Evolutionary conservation across 2,797 vertebrate genomes (phyloP), one percentile per base, ranked within the genome.

Genomic region (Hipposideros larvatus): DNA sequence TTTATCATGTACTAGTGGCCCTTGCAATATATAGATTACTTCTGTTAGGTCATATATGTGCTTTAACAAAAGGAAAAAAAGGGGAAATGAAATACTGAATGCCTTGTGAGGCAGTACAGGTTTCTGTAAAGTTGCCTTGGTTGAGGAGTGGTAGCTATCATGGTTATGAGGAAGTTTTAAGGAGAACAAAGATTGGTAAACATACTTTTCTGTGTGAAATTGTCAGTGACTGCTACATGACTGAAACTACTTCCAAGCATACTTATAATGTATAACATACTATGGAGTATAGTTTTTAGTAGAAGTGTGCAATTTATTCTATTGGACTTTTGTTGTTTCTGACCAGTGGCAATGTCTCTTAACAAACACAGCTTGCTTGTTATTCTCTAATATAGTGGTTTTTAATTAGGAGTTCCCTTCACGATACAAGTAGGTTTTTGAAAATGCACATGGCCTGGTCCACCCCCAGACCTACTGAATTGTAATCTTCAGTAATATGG

Each of bases 371-470:
- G 7, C 24, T 95, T 93, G 4, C 41, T 96, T 82, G 34, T 68
- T 96, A 63, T 41, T 95, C 11, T 89, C 46, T 63, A 83, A 85
- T 48, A 41, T 90, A 93, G 31, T 96, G 82, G 77, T 85, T 91
- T 22, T 88, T 73, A 91, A 78, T 91, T 31, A 74, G 31, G 26
- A 71, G 5, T 78, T 70, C 21, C 19, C 34, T 89, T 90, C 10
- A 91, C 31, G 55, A 70, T 91, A 9, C 46, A 26, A 4, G 22
- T 85, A 85, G 24, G 8, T 82, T 90, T 90, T 95, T 85, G 41
- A 95, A 19, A 95, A 55, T 87, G 37, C 5, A 14, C 31, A 26
- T 94, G 24, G 53, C 8, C 37, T 90, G 28, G 11, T 94, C 63
- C 51, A 91, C 37, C 41, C 21, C 2, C 13, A 93, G 41, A 37